A percentile compares a stretch with the other conserved stretches of the same genome.
Evolutionary conservation across 1,140 invertebrate genomes (phyloP).

Genomic region (Bombyx mori): ASM3026992v2 NC_085109.1:9076501-9077000

Average conservation of each 20-base stretch:
- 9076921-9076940: constrained; percentile 4
- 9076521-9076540: constrained; percentile 62
- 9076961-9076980: too few relatives aligned
- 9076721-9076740: constrained; percentile 69
- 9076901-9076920: constrained; percentile 28
- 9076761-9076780: constrained; percentile 38
- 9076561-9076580: constrained; percentile 58
- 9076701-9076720: constrained; percentile 71
- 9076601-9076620: constrained; percentile 49
- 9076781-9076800: constrained; percentile 18
- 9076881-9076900: constrained; percentile 6
- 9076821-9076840: not conserved
- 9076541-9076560: constrained; percentile 55
- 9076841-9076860: not conserved
- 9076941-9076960: not conserved
- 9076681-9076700: constrained; percentile 65
- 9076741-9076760: constrained; percentile 59
- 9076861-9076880: constrained; percentile 1
- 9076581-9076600: constrained; percentile 41
- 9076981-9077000: too few relatives aligned
- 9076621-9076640: constrained; percentile 49
- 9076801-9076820: too few relatives aligned
- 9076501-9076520: constrained; percentile 64
- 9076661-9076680: constrained; percentile 68
- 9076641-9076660: constrained; percentile 69